Evolutionary conservation across 2,888 invertebrate species (phyloP), one percentile per base, ranked within the genome.

Genomic region (Aproaerema taeniolella): DNA sequence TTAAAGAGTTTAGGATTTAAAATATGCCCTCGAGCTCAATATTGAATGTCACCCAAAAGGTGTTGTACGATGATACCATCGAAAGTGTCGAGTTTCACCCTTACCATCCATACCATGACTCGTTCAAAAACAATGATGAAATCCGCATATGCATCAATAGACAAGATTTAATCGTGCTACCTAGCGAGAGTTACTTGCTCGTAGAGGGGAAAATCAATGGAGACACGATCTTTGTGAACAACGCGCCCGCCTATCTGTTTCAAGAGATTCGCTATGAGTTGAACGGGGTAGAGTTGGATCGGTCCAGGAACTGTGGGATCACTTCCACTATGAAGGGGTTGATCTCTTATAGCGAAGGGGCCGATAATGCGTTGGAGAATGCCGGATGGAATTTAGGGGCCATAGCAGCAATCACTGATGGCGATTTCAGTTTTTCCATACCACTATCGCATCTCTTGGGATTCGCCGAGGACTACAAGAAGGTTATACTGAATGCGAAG

Each of bases 401-500:
- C 4, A 12, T 8, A 2, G 3, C 29, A 3, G 9, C 12, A 10
- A 29, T 8, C 9, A 29, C 29, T 4, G 12, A 8, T 29, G 29
- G 29, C 12, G 12, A 53, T 29, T 64, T 64, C 33, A 37, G 41
- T 36, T 38, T 35, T 33, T 3, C 43, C 8, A 11, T 44, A 16
- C 44, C 41, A 10, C 20, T 32, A 12, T 35, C 26, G 13, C 35
- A 41, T 15, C 10, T 53, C 25, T 16, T 53, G 29, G 49, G 49
- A 1, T 49, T 49, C 45, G 48, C 50, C 7, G 52, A 53, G 36
- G 49, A 73, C 47, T 74, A 65, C 42, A 57, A 58, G 24, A 66
- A 63, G 53, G 59, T 73, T 34, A 50, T 70, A 38, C 46, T 72
- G 1, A 74, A 74, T 47, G 56, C 58, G 39, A 66, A 64, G 53